Conservation (phyloP, 2,797 vertebrate genomes). For the Molossus molossus region DNA sequence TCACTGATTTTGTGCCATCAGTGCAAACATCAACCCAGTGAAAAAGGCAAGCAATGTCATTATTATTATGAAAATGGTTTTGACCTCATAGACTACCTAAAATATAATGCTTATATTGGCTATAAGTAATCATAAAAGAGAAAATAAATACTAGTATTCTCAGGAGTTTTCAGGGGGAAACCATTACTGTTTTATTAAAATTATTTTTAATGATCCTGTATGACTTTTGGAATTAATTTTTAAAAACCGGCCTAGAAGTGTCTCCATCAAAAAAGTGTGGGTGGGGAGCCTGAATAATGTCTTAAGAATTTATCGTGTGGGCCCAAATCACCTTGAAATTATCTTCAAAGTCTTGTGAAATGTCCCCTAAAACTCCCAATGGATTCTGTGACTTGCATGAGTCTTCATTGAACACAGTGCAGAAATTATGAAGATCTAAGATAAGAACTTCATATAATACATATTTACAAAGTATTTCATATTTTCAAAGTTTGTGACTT, state of each 20-base stretch:
- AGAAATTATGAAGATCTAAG: neutral
- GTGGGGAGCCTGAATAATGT: neutral
- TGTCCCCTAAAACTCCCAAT: neutral
- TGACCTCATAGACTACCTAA: neutral
- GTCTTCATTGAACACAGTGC: neutral
- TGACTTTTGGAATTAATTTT: neutral
- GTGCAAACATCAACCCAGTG: neutral
- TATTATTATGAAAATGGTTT: neutral
- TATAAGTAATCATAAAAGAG: neutral
- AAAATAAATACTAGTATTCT: neutral
- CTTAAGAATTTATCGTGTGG: neutral
- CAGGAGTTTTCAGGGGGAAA: neutral
- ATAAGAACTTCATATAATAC: neutral
- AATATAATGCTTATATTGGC: neutral
- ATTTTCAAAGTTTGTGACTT: neutral
- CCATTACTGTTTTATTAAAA: neutral
- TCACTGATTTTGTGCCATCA: neutral
- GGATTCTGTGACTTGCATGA: neutral
- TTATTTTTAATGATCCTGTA: neutral
- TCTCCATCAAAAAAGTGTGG: neutral
- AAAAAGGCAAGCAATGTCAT: neutral
- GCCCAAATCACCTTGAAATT: neutral
- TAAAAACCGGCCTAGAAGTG: neutral
- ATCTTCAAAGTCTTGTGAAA: slow-evolving; percentile 4
- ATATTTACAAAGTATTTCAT: neutral